Evolutionary conservation across 2,888 invertebrate genomes (phyloP), one percentile per base, ranked within the genome.

Genomic region (Malthinus flaveolus): DNA sequence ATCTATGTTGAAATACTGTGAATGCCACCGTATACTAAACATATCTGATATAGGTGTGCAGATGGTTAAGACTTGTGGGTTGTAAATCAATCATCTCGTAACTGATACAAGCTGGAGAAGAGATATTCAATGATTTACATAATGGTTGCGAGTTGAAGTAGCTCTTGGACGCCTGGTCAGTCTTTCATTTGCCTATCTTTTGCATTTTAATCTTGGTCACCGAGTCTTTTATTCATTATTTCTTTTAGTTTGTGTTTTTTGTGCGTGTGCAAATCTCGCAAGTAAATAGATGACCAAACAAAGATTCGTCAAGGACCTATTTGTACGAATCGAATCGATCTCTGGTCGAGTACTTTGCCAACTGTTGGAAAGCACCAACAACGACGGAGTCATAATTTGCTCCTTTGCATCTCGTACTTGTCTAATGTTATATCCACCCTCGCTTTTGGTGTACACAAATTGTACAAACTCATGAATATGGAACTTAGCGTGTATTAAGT

Each of bases 51-150:
- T 47, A 49, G 48, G 56, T 48, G 62, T 56, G 56, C 56, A 60
- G 62, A 61, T 64, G 59, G 51, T 55, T 42, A 42, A 56, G 47
- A 51, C 62, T 65, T 66, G 64, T 68, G 64, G 61, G 56, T 60
- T 64, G 68, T 71, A 71, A 71, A 72, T 72, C 72, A 72, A 72
- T 72, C 71, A 71, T 70, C 66, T 63, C 57, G 63, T 65, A 66
- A 70, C 70, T 70, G 71, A 71, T 71, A 69, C 68, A 66, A 62
- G 62, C 62, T 58, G 67, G 62, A 64, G 62, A 61, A 64, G 68
- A 23, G 23, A 68, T 67, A 68, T 67, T 67, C 65, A 63, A 59
- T 56, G 65, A 71, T 71, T 71, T 71, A 69, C 69, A 71, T 71
- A 71, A 71, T 66, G 68, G 68, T 66, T 64, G 66, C 63, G 67